phyloP scores from a whole-genome alignment of 2,113 vertebrate genomes.

The Globicephala melas region DNA sequence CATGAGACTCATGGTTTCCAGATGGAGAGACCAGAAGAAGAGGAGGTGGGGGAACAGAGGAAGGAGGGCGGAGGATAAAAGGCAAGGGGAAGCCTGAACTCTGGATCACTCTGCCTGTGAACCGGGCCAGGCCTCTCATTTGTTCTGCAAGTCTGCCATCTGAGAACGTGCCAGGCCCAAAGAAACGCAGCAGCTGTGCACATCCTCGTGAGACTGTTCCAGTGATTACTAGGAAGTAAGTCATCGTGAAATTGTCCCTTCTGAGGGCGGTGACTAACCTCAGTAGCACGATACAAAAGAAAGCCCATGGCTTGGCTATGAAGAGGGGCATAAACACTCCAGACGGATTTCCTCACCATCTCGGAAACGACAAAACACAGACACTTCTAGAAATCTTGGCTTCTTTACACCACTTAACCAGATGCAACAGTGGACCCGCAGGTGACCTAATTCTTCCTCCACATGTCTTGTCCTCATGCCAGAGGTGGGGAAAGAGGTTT shows the following conservation, averaged over 20 bases:
- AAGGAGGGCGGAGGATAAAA: background rate
- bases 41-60: background rate
- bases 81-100: constrained; percentile 46
- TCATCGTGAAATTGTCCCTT: constrained; percentile 34
- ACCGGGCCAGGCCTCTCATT: background rate
- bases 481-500: background rate
- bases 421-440: background rate
- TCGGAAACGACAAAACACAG: background rate
- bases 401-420: background rate
- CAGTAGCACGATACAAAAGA: background rate
- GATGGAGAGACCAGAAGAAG: constrained; percentile 47
- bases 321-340: constrained; percentile 3
- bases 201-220: background rate
- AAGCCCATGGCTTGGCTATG: background rate
- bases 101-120: constrained; percentile 17
- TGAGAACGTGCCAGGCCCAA: constrained; percentile 33
- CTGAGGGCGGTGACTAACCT: constrained; percentile 8
- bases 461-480: background rate
- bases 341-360: background rate
- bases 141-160: constrained; percentile 32
- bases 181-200: background rate
- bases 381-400: background rate
- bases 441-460: background rate
- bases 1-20: constrained; percentile 62
- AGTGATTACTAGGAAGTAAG: constrained; percentile 20